Evolutionary conservation across 2,888 invertebrate genomes (phyloP), one percentile per base, ranked within the genome.

Genomic region (Drosophila fungiperda): DNA sequence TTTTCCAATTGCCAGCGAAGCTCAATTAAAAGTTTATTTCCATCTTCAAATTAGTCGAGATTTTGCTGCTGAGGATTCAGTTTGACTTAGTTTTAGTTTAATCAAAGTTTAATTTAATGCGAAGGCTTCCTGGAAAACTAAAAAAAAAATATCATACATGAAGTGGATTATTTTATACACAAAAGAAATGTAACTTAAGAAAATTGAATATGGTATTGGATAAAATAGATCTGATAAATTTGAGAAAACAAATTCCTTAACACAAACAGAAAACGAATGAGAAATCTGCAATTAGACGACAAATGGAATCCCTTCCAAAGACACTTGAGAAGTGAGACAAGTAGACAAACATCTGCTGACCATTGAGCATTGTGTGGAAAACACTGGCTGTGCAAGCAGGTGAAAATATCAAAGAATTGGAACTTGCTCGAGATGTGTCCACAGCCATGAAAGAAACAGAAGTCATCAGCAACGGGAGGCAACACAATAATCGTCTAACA

Each of bases 301-400:
- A 29, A 63, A 20, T 35, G 26, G 26, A 48, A 62, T 54, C 15
- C 45, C 8, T 45, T 8, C 8, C 42, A 33, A 36, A 49, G 36
- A 50, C 17, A 71, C 48, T 45, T 65, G 53, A 73, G 60, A 32
- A 36, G 32, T 29, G 17, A 29, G 20, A 23, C 20, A 54, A 32
- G 36, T 12, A 36, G 11, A 73, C 79, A 83, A 79, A 87, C 83
- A 86, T 83, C 81, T 88, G 83, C 81, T 83, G 83, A 76, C 89
- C 87, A 80, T 85, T 84, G 87, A 86, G 73, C 77, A 55, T 45
- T 45, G 45, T 45, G 45, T 15, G 8, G 45, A 23, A 15, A 54
- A 54, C 29, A 60, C 61, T 53, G 68, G 76, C 69, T 63, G 69
- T 61, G 32, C 12, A 23, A 40, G 52, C 65, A 73, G 68, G 60